A percentile compares a stretch with the other conserved stretches of the same genome.
phyloP scores from a whole-genome alignment of 2,888 invertebrate genomes.

The Xanthorhoe spadicearia region DNA sequence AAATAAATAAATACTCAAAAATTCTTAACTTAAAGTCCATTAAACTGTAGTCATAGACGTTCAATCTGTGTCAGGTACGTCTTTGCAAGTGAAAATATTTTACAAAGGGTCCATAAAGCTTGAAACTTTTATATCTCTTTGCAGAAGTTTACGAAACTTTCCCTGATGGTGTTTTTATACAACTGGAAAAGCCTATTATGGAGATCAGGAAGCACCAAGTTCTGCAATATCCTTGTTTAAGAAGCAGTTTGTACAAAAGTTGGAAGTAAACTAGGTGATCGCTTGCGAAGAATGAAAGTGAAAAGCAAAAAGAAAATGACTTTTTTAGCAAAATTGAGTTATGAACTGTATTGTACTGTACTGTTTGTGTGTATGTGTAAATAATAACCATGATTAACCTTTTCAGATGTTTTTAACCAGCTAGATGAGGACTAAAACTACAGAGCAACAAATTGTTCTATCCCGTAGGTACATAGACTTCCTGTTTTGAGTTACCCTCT shows the following conservation, averaged over 20 bases:
- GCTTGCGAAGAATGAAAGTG: background rate
- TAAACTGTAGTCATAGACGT: background rate
- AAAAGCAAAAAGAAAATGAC: background rate
- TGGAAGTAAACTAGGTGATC: constrained; percentile 20
- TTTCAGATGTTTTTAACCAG: too few relatives aligned
- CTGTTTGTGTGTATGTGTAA: too few relatives aligned
- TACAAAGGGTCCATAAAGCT: background rate
- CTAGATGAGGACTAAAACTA: too few relatives aligned
- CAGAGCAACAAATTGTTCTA: too few relatives aligned
- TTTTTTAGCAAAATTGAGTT: background rate
- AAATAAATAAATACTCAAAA: background rate
- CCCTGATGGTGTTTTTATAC: constrained; percentile 26
- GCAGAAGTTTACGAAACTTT: constrained; percentile 12
- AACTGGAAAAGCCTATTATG: constrained; percentile 22
- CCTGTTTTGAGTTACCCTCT: too few relatives aligned
- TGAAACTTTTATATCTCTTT: constrained; percentile 10
- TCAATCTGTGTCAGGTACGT: background rate
- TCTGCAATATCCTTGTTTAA: constrained; percentile 24
- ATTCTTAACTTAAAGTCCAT: too few relatives aligned
- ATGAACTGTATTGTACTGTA: too few relatives aligned
- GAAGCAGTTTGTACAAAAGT: constrained; percentile 19
- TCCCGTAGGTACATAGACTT: too few relatives aligned
- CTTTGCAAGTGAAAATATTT: background rate
- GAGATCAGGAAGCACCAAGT: constrained; percentile 23
- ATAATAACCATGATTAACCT: too few relatives aligned